Percentiles rank a stretch among this genome's conserved stretches.
These are phyloP conservation scores for Drosophila arizonae DNA, from an alignment of 1,140 invertebrate species.

Conservation along the genomic window DNA sequence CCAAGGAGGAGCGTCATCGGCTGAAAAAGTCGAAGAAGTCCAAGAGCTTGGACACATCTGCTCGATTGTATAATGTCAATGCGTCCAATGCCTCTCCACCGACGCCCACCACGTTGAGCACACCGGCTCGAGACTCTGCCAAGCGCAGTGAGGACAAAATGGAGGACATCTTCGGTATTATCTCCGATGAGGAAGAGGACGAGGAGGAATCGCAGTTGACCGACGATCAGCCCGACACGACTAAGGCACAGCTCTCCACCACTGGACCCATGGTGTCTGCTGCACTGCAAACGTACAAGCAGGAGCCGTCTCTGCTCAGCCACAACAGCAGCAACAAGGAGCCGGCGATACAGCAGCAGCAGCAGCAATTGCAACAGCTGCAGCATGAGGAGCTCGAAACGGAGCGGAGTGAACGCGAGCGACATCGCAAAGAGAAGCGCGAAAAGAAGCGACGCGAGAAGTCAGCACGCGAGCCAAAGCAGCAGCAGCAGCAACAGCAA, in stretches of 20 bases:
- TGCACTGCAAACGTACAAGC: constrained; percentile 76
- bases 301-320: constrained; percentile 55
- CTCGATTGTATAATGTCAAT: constrained; percentile 35
- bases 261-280: constrained; percentile 77
- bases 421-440: constrained; percentile 84
- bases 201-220: constrained; percentile 84
- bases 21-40: constrained; percentile 85
- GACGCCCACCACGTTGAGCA: constrained; percentile 29
- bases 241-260: constrained; percentile 49
- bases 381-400: constrained; percentile 31
- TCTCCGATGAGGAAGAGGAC: constrained; percentile 90
- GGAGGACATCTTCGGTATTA: constrained; percentile 93
- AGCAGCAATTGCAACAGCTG: constrained; percentile 25
- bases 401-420: constrained; percentile 67
- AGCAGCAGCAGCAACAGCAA: constrained; percentile 60
- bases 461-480: constrained; percentile 45
- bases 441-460: constrained; percentile 88
- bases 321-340: constrained; percentile 51
- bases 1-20: constrained; percentile 78
- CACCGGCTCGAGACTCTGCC: constrained; percentile 23
- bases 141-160: constrained; percentile 88
- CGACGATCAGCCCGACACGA: constrained; percentile 44
- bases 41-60: constrained; percentile 62
- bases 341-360: constrained; percentile 32
- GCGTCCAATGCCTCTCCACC: constrained; percentile 30